Conservation (phyloP, 2,113 vertebrate species). For the Scytalopus superciliaris region DNA sequence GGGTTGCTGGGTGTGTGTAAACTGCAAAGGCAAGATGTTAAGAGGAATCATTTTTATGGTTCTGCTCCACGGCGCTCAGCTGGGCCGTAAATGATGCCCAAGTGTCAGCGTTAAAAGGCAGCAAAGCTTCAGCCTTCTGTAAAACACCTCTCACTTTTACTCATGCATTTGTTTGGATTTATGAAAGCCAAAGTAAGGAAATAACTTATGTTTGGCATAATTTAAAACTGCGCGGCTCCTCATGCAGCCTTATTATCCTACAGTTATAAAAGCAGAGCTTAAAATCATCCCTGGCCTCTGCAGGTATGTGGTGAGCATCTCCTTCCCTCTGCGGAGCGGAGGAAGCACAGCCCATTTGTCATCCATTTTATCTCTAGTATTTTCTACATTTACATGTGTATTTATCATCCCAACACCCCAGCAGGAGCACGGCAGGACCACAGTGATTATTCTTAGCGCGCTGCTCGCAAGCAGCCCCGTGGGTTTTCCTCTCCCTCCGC, state of each 20-base stretch:
- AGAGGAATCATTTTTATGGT: not conserved
- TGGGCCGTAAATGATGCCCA: not conserved
- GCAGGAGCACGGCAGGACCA: not conserved
- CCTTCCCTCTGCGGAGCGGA: not conserved
- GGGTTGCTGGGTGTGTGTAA: not conserved
- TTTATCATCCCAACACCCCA: slow-evolving; percentile 25
- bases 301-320: not conserved
- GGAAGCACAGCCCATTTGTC: slow-evolving; percentile 44
- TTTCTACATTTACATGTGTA: slow-evolving; percentile 55
- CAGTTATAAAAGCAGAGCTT: not conserved
- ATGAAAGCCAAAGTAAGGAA: not conserved
- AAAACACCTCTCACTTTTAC: not conserved
- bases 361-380: slow-evolving; percentile 34
- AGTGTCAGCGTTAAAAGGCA: not conserved
- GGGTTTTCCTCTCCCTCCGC: not conserved
- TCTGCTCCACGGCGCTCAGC: not conserved
- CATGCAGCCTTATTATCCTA: not conserved
- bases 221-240: not conserved
- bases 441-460: not conserved
- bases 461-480: not conserved
- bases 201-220: not conserved
- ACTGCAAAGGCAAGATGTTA: not conserved
- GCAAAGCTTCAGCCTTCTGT: not conserved
- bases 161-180: not conserved
- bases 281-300: not conserved